These are phyloP conservation scores for Gryllus bimaculatus DNA, from an alignment of 1,140 invertebrate species.

Conservation along the genomic window DNA sequence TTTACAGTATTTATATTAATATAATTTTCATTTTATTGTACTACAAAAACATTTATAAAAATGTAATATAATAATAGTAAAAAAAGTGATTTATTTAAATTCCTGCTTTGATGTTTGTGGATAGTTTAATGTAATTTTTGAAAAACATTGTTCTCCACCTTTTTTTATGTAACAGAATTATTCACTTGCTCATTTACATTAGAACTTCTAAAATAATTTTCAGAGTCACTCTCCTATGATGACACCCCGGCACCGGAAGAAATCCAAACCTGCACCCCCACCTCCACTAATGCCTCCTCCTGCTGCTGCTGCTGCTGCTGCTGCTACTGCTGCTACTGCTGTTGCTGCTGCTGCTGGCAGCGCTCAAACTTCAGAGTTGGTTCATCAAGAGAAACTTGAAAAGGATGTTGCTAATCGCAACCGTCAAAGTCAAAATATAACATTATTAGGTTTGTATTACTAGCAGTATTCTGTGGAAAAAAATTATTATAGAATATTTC, in stretches of 20 bases:
- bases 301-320: neutral
- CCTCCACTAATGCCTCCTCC: constrained; percentile 36
- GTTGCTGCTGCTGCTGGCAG: constrained; percentile 13
- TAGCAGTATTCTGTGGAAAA: too few species aligned
- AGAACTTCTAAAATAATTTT: constrained; percentile 19
- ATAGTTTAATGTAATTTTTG: too few species aligned
- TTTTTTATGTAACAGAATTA: too few species aligned
- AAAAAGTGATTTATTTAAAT: too few species aligned
- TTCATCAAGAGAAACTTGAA: constrained; percentile 40
- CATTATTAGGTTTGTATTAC: neutral
- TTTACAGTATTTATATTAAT: too few species aligned
- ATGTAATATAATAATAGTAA: too few species aligned
- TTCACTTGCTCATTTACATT: too few species aligned
- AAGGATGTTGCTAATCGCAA: constrained; percentile 50
- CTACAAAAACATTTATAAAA: too few species aligned
- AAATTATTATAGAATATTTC: too few species aligned
- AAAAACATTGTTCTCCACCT: too few species aligned
- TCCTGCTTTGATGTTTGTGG: too few species aligned
- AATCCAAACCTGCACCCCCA: constrained; percentile 44
- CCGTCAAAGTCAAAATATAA: constrained; percentile 30
- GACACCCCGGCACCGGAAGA: constrained; percentile 38
- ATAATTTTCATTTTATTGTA: too few species aligned
- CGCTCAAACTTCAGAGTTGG: constrained; percentile 27
- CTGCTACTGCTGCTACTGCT: neutral
- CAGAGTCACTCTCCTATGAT: constrained; percentile 33